Percentiles rank a stretch among this genome's conserved stretches.
These are phyloP conservation scores for Cyclina sinensis DNA, from an alignment of 1,140 invertebrate species.

Conservation along the genomic window DNA sequence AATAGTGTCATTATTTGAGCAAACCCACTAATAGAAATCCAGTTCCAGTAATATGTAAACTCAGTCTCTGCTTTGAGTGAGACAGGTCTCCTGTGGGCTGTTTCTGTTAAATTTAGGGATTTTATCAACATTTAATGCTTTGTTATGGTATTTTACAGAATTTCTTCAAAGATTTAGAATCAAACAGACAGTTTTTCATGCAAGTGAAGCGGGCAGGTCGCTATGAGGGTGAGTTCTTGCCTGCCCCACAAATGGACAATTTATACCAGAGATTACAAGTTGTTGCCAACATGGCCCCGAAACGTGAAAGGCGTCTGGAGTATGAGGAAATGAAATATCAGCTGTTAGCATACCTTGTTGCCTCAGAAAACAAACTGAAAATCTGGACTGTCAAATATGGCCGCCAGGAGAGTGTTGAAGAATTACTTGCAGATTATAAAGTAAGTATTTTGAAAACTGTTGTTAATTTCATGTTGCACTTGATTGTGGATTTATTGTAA, in stretches of 20 bases:
- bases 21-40: too few relatives aligned
- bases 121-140: not conserved
- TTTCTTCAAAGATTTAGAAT: constrained; percentile 94
- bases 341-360: constrained; percentile 93
- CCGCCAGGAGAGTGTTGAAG: constrained; percentile 92
- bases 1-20: too few relatives aligned
- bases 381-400: constrained; percentile 96
- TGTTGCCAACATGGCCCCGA: constrained; percentile 75
- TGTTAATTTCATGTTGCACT: too few relatives aligned
- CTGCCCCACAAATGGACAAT: constrained; percentile 92
- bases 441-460: constrained; percentile 78
- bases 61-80: too few relatives aligned
- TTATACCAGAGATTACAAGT: constrained; percentile 91
- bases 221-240: constrained; percentile 87
- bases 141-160: constrained; percentile 85
- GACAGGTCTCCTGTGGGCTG: too few relatives aligned
- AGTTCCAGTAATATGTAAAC: too few relatives aligned
- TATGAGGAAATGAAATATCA: constrained; percentile 82
- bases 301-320: constrained; percentile 78
- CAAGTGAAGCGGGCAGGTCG: constrained; percentile 80
- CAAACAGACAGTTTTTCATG: constrained; percentile 92
- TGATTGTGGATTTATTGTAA: too few relatives aligned
- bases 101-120: too few relatives aligned
- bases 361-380: constrained; percentile 95
- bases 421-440: constrained; percentile 94